These are phyloP conservation scores for Crioceris asparagi DNA, from an alignment of 2,888 invertebrate species.

Conservation along the genomic window DNA sequence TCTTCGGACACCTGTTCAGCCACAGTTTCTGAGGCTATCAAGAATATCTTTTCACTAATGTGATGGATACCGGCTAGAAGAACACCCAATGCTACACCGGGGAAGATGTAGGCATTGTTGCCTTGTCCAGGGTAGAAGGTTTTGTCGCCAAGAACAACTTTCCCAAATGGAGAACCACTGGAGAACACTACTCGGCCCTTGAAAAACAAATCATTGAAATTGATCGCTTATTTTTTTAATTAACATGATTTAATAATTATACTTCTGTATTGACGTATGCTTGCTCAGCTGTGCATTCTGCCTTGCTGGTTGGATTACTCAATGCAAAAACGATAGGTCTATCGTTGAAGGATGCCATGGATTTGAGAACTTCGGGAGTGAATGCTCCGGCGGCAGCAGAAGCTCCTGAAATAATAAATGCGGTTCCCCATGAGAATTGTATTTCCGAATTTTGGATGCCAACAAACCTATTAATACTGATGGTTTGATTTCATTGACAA, in stretches of 20 bases:
- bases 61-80: conserved; percentile 90
- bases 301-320: conserved; percentile 95
- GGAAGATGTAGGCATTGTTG: conserved; percentile 96
- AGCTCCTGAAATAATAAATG: conserved; percentile 71
- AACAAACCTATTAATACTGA: conserved; percentile 73
- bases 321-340: conserved; percentile 92
- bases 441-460: not conserved
- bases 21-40: conserved; percentile 83
- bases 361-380: conserved; percentile 70
- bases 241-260: too few relatives aligned
- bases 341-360: conserved; percentile 79
- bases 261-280: conserved; percentile 88
- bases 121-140: conserved; percentile 90
- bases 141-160: conserved; percentile 68
- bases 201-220: conserved; percentile 18
- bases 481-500: conserved; percentile 78
- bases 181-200: conserved; percentile 91
- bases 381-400: conserved; percentile 89
- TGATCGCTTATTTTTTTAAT: not conserved
- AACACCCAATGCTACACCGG: conserved; percentile 89
- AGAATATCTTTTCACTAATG: conserved; percentile 87
- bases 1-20: conserved; percentile 74
- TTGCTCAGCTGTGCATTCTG: conserved; percentile 95
- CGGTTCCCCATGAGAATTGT: not conserved
- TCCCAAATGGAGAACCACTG: conserved; percentile 92